Conservation (phyloP, 2,888 invertebrate species). For the Napeogenes sylphis region DNA sequence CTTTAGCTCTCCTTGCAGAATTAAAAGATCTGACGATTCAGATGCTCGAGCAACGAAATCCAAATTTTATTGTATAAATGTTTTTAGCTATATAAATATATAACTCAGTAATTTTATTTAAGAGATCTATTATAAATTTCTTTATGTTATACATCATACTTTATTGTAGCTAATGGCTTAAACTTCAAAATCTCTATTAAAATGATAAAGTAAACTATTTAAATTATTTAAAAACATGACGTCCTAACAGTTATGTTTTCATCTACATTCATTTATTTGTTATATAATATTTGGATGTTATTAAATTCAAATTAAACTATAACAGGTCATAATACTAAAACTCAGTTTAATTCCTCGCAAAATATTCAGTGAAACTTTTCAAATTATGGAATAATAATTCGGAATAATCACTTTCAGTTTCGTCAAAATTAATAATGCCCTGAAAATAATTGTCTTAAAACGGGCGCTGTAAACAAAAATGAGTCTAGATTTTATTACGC, state of each 20-base stretch:
- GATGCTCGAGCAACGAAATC: constrained; percentile 18
- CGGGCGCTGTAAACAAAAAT: constrained; percentile 27
- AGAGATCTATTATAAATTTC: background rate
- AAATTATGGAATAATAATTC: constrained; percentile 33
- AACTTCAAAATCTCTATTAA: no score
- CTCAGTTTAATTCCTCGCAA: constrained; percentile 14
- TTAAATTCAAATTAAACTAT: constrained; percentile 16
- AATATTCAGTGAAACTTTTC: constrained; percentile 29
- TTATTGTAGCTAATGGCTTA: no score
- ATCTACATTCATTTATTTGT: background rate
- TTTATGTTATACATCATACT: background rate
- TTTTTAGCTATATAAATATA: constrained; percentile 13
- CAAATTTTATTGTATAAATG: constrained; percentile 21
- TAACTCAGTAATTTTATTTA: background rate
- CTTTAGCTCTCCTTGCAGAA: constrained; percentile 31
- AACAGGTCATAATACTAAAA: constrained; percentile 21
- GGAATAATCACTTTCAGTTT: constrained; percentile 30
- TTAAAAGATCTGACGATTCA: constrained; percentile 28
- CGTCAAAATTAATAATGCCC: constrained; percentile 32
- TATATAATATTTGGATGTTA: background rate
- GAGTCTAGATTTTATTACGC: constrained; percentile 22
- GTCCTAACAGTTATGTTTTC: no score
- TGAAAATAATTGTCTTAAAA: constrained; percentile 33
- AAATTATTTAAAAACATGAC: no score
- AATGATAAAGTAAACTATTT: no score